Conservation (phyloP, 1,140 invertebrate species). For the Drosophila oshimai region DNA sequence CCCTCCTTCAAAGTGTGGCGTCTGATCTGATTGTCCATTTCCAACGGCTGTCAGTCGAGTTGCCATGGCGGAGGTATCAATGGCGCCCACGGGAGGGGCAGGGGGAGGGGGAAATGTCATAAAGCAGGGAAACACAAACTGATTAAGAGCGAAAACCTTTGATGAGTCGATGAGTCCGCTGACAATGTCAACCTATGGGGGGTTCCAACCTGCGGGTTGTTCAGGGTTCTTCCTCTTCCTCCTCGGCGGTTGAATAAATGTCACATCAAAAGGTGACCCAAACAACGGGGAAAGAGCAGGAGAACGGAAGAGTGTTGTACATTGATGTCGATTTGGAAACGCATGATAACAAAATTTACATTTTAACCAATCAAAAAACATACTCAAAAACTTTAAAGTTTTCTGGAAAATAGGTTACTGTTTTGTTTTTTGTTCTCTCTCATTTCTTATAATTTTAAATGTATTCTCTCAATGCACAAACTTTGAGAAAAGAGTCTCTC, state of each 20-base stretch:
- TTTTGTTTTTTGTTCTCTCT: no score
- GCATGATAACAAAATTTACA: no score
- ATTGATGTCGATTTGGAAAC: no score
- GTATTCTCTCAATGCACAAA: no score
- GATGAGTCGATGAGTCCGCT: slow-evolving; percentile 27
- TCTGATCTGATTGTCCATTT: slow-evolving; percentile 40
- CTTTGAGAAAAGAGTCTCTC: no score
- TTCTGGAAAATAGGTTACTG: no score
- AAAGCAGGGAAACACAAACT: slow-evolving; percentile 41
- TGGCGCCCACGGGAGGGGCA: slow-evolving; percentile 16
- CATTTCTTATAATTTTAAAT: no score
- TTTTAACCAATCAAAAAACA: no score
- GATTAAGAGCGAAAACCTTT: slow-evolving; percentile 43
- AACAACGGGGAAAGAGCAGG: not conserved
- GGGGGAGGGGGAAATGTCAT: slow-evolving; percentile 20
- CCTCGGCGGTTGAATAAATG: slow-evolving; percentile 9
- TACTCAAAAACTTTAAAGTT: no score
- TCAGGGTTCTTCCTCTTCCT: not conserved
- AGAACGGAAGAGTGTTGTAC: not conserved
- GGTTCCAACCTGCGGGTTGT: not conserved
- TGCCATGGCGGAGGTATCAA: slow-evolving; percentile 34
- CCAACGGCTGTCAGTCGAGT: slow-evolving; percentile 36
- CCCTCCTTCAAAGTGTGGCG: slow-evolving; percentile 11
- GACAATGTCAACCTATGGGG: slow-evolving; percentile 9
- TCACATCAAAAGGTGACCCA: slow-evolving; percentile 17